Percentiles rank a stretch among this genome's conserved stretches.
phyloP scores from a whole-genome alignment of 2,113 vertebrate species.

The Sterrhoptilus dennistouni region DNA sequence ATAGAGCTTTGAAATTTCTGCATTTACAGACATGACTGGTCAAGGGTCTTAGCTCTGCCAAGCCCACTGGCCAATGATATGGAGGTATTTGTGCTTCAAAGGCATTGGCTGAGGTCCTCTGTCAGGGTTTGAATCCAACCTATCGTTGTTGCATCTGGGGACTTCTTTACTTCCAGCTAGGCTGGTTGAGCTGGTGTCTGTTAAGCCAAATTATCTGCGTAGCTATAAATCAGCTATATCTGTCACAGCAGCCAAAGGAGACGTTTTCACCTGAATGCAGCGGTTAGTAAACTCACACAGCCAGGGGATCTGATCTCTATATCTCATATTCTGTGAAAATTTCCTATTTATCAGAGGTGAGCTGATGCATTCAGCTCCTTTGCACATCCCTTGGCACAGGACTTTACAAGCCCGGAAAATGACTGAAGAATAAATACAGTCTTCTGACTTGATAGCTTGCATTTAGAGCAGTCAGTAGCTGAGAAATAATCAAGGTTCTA shows the following conservation, averaged over 20 bases:
- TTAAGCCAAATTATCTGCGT: not conserved
- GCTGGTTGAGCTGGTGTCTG: not conserved
- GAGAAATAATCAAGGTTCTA: not conserved
- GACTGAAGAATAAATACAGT: not conserved
- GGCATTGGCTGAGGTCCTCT: not conserved
- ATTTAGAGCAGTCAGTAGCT: not conserved
- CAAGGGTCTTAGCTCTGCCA: not conserved
- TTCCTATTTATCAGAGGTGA: not conserved
- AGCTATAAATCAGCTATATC: not conserved
- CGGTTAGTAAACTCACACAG: not conserved
- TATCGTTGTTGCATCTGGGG: not conserved
- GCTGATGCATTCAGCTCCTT: not conserved
- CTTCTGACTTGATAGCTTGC: not conserved
- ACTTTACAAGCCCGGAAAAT: not conserved
- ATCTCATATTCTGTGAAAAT: not conserved
- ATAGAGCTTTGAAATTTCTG: not conserved
- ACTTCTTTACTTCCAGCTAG: not conserved
- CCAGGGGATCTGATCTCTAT: not conserved
- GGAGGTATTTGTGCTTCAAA: not conserved
- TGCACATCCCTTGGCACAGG: not conserved
- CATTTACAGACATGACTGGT: not conserved
- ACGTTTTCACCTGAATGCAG: not conserved
- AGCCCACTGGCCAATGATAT: not conserved
- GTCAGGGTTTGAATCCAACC: not conserved
- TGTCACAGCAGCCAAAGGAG: not conserved